phyloP scores from a whole-genome alignment of 2,888 invertebrate species.

The Euproctis similis region DNA sequence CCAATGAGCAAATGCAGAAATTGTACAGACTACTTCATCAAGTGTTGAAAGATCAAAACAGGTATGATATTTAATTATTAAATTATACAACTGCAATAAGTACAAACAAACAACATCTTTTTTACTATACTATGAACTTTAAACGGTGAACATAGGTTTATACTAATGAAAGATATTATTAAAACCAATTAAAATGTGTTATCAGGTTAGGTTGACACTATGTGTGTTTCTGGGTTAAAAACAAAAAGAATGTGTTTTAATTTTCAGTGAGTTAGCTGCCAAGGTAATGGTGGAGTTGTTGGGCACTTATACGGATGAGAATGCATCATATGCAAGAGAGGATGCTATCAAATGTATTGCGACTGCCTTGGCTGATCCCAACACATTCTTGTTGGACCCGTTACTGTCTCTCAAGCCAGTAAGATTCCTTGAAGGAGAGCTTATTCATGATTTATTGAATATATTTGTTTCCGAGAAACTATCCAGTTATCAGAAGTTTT shows the following conservation, averaged over 20 bases:
- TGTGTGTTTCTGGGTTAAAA: slow-evolving; percentile 12
- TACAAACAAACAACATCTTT: too few relatives aligned
- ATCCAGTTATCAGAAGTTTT: slow-evolving; percentile 93
- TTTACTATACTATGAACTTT: too few relatives aligned
- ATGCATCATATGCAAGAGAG: slow-evolving; percentile 96
- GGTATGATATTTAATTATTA: slow-evolving; percentile 71
- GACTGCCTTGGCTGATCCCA: slow-evolving; percentile 95
- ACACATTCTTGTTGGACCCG: slow-evolving; percentile 96
- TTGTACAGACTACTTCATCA: slow-evolving; percentile 91
- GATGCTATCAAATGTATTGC: slow-evolving; percentile 98
- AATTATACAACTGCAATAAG: too few relatives aligned
- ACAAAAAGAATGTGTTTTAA: not conserved
- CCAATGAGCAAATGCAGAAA: slow-evolving; percentile 93
- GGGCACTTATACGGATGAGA: slow-evolving; percentile 97
- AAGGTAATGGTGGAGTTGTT: slow-evolving; percentile 98
- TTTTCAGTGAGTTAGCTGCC: slow-evolving; percentile 88
- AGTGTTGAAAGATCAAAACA: slow-evolving; percentile 90
- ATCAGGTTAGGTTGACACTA: too few relatives aligned
- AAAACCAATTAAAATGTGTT: too few relatives aligned
- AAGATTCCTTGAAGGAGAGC: slow-evolving; percentile 93
- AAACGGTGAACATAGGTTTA: too few relatives aligned
- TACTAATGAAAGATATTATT: too few relatives aligned
- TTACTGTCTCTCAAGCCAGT: slow-evolving; percentile 95
- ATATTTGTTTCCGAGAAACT: slow-evolving; percentile 97
- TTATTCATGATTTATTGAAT: slow-evolving; percentile 93